Conservation (phyloP, 2,888 invertebrate species). For the Amphimallon solstitiale region DNA sequence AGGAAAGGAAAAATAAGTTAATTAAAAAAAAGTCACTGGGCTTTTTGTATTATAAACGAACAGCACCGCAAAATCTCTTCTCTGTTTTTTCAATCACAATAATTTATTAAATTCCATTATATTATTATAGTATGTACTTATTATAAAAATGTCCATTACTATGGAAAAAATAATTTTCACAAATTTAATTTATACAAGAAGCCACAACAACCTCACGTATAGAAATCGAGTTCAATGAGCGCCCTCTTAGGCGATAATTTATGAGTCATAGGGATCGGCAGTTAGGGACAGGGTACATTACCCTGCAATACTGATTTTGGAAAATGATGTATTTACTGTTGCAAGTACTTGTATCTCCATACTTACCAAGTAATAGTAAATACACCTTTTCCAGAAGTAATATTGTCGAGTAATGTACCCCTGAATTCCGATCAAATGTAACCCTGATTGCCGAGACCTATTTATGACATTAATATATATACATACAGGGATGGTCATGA, state of each 20-base stretch:
- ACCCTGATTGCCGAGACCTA: no score
- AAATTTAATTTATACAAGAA: conserved; percentile 35
- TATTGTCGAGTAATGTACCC: no score
- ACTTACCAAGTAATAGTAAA: no score
- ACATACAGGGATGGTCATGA: no score
- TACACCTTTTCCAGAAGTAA: no score
- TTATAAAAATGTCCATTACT: conserved; percentile 38
- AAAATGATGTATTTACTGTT: no score
- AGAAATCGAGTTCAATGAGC: conserved; percentile 27
- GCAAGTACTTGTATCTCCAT: no score
- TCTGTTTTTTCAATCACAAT: conserved; percentile 37
- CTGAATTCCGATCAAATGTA: no score
- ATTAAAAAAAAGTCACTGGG: not conserved
- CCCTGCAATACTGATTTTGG: no score
- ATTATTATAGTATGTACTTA: conserved; percentile 34
- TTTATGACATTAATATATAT: no score
- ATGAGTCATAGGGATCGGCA: no score
- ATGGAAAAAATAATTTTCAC: conserved; percentile 36
- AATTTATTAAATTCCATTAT: conserved; percentile 40
- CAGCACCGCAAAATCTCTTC: conserved; percentile 24
- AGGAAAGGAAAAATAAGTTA: not conserved
- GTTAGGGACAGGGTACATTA: no score
- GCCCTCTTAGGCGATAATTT: conserved; percentile 7
- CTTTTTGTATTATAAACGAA: conserved; percentile 5
- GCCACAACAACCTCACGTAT: conserved; percentile 28